Base-by-base conservation (phyloP, 1,140 invertebrate genomes). In the Druon quercuslanigerum region DNA sequence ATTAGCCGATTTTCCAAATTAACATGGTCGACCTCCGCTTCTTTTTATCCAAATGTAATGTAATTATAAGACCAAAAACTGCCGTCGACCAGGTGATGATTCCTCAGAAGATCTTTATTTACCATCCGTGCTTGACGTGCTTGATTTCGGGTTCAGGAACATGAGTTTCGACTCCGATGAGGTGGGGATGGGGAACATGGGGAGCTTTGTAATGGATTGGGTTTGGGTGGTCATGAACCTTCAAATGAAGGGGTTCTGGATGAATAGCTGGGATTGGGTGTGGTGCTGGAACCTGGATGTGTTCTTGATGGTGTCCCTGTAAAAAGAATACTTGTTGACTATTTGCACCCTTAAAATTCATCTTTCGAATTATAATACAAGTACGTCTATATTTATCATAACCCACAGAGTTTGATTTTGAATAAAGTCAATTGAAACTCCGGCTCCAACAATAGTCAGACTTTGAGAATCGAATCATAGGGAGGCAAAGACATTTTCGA, bases 191-290 rank as follows among this genome's bases (percentile, higher is more conserved):
- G 12, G 73, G 77, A 71, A 87, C 72, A 50, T 88, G 72, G 9
- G 83, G 79, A 20, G 79, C 77, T 14, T 84, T 78, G 77, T 88
- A 89, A 60, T 87, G 89, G 70, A 91, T 86, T 66, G 86, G 86
- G 20, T 74, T 75, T 19, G 84, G 51, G 2, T 88, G 83, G 72
- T 71, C 72, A 72, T 88, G 87, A 12, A 84, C 87, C 74, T 87
- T 86, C 33, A 90, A 79, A 79, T 87, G 86, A 14, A 91, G 77
- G 40, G 90, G 90, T 60, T 89, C 85, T 0, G 90, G 90, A 51
- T 90, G 89, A 46, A 88, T 83, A n/a, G 88, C 75, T 14, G 89
- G 90, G 51, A 90, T 86, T 5, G 89, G 79, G n/a, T 81, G 82
- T 25, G 86, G 89, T 72, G 89, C 88, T 13, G 83, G 84, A 70